Percentiles rank a stretch among this genome's conserved stretches.
Evolutionary conservation across 2,113 vertebrate genomes (phyloP).

Genomic region (Syrrhaptes paradoxus): DNA sequence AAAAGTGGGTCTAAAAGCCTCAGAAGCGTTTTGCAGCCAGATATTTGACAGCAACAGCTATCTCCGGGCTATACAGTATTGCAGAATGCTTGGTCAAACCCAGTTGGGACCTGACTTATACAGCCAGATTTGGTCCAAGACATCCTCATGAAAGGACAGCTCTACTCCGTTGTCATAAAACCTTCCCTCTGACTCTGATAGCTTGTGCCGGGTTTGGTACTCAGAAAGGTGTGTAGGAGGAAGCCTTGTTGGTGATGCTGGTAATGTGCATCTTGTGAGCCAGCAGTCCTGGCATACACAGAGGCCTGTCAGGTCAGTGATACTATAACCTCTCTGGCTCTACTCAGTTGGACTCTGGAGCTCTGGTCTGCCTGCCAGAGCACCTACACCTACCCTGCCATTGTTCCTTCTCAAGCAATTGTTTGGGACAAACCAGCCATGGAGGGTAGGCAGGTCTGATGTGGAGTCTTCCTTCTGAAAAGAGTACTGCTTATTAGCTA

Average conservation of each 20-base stretch:
- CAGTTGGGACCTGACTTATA: not conserved
- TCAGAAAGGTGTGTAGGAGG: not conserved
- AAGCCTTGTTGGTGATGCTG: not conserved
- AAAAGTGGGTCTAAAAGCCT: not conserved
- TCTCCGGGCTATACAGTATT: not conserved
- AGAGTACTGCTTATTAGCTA: not conserved
- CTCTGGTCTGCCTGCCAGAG: not conserved
- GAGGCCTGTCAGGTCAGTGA: not conserved
- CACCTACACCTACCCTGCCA: not conserved
- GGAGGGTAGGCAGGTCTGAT: not conserved
- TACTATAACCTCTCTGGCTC: not conserved
- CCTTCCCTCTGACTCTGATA: not conserved
- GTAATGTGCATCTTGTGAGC: not conserved
- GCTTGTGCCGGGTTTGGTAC: rapidly evolving
- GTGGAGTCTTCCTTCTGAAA: not conserved
- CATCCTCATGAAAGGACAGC: not conserved
- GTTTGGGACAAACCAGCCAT: not conserved
- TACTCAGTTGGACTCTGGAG: not conserved
- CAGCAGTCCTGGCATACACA: not conserved
- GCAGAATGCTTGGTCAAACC: not conserved
- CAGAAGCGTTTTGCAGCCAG: not conserved
- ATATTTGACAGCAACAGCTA: not conserved
- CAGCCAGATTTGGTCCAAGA: not conserved
- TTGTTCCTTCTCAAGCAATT: not conserved
- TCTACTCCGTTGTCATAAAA: not conserved